These are phyloP conservation scores for Tachycineta bicolor DNA, from an alignment of 2,113 vertebrate genomes.

Conservation along the genomic window DNA sequence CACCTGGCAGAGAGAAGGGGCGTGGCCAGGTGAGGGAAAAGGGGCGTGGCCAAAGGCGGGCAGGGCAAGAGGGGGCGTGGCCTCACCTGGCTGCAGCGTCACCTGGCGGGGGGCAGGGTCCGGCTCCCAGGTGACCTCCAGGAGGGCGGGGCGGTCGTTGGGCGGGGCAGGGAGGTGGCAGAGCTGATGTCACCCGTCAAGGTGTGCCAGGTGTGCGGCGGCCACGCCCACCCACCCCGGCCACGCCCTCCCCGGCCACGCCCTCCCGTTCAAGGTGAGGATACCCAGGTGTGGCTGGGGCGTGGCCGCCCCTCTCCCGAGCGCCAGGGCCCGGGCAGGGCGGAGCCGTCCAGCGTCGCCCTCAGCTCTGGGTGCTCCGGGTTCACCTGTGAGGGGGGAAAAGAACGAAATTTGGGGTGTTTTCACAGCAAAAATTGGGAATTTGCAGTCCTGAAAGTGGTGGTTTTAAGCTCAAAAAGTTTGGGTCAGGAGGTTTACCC, in stretches of 20 bases:
- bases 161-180: neutral
- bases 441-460: accelerated
- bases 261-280: neutral
- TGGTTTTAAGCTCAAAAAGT: accelerated
- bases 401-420: accelerated
- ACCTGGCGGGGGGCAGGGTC: accelerated
- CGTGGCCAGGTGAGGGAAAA: accelerated
- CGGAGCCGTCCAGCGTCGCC: accelerated
- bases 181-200: neutral
- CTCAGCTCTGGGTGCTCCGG: neutral
- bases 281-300: neutral
- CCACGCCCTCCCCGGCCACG: neutral
- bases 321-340: neutral
- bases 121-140: neutral
- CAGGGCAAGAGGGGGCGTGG: accelerated
- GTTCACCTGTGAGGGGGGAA: neutral
- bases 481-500: too few species aligned
- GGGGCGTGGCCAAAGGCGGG: neutral
- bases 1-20: neutral
- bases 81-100: neutral
- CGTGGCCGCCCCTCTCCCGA: neutral
- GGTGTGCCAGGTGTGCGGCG: neutral
- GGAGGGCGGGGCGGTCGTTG: accelerated
- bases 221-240: neutral
- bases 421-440: accelerated